A percentile compares a stretch with the other conserved stretches of the same genome.
phyloP scores from a whole-genome alignment of 2,113 vertebrate genomes.

The Sylvietta virens region DNA sequence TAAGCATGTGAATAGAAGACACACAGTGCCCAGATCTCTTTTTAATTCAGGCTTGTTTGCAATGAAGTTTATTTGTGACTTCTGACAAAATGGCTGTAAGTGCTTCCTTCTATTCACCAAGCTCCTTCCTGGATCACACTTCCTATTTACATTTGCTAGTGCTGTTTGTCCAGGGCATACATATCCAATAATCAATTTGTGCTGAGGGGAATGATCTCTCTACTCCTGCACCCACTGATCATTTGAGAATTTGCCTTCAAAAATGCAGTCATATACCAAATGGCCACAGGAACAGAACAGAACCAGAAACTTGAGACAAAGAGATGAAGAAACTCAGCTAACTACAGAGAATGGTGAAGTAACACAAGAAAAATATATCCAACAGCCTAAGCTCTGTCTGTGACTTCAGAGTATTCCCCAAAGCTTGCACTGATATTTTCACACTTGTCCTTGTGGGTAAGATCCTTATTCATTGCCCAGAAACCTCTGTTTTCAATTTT shows the following conservation, averaged over 20 bases:
- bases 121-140: neutral
- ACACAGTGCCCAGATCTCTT: conserved; percentile 10
- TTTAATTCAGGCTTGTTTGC: neutral
- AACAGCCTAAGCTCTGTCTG: neutral
- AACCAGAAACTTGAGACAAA: neutral
- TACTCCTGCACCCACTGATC: neutral
- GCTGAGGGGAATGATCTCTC: neutral
- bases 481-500: neutral
- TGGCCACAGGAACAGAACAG: neutral
- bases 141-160: neutral
- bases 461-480: neutral
- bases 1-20: neutral
- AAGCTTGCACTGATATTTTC: neutral
- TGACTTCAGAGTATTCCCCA: neutral
- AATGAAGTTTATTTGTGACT: conserved; percentile 33
- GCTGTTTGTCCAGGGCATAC: neutral
- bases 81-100: neutral
- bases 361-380: neutral
- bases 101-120: conserved; percentile 4
- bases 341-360: neutral
- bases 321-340: neutral
- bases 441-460: neutral
- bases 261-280: neutral
- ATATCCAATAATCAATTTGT: neutral
- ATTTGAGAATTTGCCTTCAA: neutral